Evolutionary conservation across 2,888 invertebrate genomes (phyloP).

Genomic region (Caenorhabditis becei): DNA sequence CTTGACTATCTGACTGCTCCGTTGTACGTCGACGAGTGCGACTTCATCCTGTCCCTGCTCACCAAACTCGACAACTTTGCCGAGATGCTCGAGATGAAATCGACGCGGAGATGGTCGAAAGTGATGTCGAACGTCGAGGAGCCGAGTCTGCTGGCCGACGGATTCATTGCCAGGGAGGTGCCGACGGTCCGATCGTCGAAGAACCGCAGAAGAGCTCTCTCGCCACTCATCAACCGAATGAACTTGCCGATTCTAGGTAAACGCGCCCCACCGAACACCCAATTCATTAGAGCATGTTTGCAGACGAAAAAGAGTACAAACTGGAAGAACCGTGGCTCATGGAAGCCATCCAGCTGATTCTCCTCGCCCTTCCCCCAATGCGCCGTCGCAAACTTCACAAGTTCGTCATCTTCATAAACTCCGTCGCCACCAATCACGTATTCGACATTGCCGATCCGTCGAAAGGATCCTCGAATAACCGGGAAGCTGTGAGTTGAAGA

Average conservation of each 20-base stretch:
- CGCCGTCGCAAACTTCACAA: slow-evolving; percentile 56
- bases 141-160: slow-evolving; percentile 39
- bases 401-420: slow-evolving; percentile 48
- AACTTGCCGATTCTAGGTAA: slow-evolving; percentile 35
- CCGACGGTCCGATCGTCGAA: slow-evolving; percentile 44
- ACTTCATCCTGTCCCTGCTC: slow-evolving; percentile 26
- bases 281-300: slow-evolving; percentile 7
- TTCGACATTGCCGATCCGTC: slow-evolving; percentile 50
- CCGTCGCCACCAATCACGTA: slow-evolving; percentile 48
- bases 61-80: slow-evolving; percentile 37
- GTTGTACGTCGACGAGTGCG: slow-evolving; percentile 34
- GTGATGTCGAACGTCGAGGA: slow-evolving; percentile 39
- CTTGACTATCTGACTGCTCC: slow-evolving; percentile 54
- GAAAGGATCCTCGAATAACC: slow-evolving; percentile 45
- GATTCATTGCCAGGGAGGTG: slow-evolving; percentile 31
- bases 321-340: slow-evolving; percentile 54
- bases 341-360: slow-evolving; percentile 38
- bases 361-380: slow-evolving; percentile 42
- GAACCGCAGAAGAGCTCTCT: slow-evolving; percentile 37
- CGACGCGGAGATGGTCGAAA: slow-evolving; percentile 38
- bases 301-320: slow-evolving; percentile 52
- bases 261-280: no score
- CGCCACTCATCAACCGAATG: slow-evolving; percentile 34
- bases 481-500: slow-evolving; percentile 35
- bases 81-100: slow-evolving; percentile 29